Base-by-base conservation (phyloP, 2,113 vertebrate species). In the Stomatorhinus ivindoensis region DNA sequence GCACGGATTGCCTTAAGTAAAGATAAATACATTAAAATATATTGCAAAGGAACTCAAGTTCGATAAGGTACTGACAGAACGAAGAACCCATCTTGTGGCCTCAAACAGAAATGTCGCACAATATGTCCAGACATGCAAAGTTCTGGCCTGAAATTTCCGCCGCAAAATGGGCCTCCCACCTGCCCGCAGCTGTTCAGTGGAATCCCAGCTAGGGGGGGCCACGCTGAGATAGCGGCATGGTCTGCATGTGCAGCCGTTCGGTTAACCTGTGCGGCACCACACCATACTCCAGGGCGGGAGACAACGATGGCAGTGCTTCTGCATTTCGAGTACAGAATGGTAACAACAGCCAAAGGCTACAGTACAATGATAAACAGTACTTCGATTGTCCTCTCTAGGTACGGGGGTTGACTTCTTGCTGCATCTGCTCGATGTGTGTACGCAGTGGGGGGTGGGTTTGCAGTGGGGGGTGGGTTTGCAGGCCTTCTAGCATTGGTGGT, bases 301-400 rank as follows among this genome's bases (percentile, higher is more conserved):
- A 47, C 21, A 84, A 44, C 44, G 3, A 35, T n/a, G n/a, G 85
- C 85, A 47, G 44, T 47, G 82, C 9, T 48, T 85, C 50, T 61
- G 87, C 24, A 69, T 84, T 84, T 47, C 6, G 44, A 47, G 19
- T 47, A 47, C 44, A 84, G 82, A 87, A 53, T 5, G 85, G 85
- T 53, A 19, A 86, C 47, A 35, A 53, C 82, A 65, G 7, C 55
- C 35, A 24, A 13, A 53, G 31, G 87, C 61, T 88, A 82, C 69
- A 89, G 69, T 89, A 89, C 69, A 82, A 50, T 53, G 88, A 89
- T 82, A 82, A 27, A 89, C 88, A 89, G 88, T 83, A 89, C 65
- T 21, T 35, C 1, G 46, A 80, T 89, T 42, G 69, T 53, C 69
- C 73, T 39, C 42, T 31, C n/a, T 19, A 13, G 17, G 21, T 58